A percentile compares a stretch with the other conserved stretches of the same genome.
These are phyloP conservation scores for Bombyx mandarina DNA, from an alignment of 1,140 invertebrate species.

Conservation along the genomic window DNA sequence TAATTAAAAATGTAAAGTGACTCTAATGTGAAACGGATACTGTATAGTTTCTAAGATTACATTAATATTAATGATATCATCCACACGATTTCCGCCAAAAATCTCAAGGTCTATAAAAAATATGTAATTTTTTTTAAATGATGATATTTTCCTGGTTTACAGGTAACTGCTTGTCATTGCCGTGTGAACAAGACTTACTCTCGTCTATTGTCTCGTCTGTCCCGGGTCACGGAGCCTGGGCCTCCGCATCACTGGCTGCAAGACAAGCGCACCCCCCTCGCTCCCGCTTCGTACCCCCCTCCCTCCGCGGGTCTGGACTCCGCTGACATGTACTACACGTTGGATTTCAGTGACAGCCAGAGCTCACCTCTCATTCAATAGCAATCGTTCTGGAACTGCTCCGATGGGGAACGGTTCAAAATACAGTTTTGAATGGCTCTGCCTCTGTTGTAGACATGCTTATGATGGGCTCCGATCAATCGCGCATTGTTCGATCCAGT, in stretches of 20 bases:
- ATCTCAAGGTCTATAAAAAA: background rate
- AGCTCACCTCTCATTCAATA: slow-evolving; percentile 80
- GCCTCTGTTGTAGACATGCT: too few relatives aligned
- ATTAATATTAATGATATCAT: too few relatives aligned
- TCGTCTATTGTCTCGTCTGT: slow-evolving; percentile 57
- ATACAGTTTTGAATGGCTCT: slow-evolving; percentile 39
- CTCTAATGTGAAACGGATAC: too few relatives aligned
- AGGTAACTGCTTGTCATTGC: slow-evolving; percentile 79
- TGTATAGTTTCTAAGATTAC: too few relatives aligned
- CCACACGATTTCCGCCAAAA: background rate
- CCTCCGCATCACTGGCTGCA: slow-evolving; percentile 66
- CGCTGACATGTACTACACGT: slow-evolving; percentile 80
- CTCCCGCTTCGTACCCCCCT: slow-evolving; percentile 24
- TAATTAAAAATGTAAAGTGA: background rate
- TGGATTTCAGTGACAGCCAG: slow-evolving; percentile 81
- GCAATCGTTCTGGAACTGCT: slow-evolving; percentile 58
- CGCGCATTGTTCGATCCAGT: too few relatives aligned
- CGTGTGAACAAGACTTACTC: slow-evolving; percentile 80
- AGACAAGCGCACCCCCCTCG: slow-evolving; percentile 50
- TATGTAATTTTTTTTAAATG: background rate
- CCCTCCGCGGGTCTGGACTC: slow-evolving; percentile 69
- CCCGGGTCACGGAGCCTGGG: slow-evolving; percentile 43
- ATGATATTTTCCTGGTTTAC: slow-evolving; percentile 13
- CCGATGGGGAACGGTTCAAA: slow-evolving; percentile 59
- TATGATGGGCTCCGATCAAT: too few relatives aligned